Conservation (phyloP, 1,140 invertebrate genomes). For the Diprion similis region DNA sequence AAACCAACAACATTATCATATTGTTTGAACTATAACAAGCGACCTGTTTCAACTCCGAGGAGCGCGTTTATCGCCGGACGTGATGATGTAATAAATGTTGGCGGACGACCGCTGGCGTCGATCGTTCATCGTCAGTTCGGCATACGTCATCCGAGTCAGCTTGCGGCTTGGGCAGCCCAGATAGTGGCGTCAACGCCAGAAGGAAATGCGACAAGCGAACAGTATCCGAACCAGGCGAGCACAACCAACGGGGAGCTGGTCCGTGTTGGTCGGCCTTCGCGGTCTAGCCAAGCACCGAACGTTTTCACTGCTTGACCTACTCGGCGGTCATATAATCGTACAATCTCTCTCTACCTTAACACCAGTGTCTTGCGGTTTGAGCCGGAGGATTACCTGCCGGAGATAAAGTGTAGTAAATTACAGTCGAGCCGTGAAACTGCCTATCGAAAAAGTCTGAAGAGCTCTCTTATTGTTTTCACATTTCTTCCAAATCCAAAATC, state of each 20-base stretch:
- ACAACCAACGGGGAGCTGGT: neutral
- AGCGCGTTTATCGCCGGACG: neutral
- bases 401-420: too few species aligned
- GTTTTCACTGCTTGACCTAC: too few species aligned
- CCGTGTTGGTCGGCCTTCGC: neutral
- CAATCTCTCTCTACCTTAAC: too few species aligned
- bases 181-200: neutral
- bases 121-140: neutral
- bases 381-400: too few species aligned
- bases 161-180: neutral
- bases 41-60: neutral
- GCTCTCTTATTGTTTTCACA: too few species aligned
- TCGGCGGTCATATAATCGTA: too few species aligned
- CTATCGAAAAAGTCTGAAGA: too few species aligned
- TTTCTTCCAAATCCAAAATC: too few species aligned
- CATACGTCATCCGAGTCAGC: neutral
- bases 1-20: too few species aligned
- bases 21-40: too few species aligned
- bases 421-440: too few species aligned
- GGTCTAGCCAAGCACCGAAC: neutral
- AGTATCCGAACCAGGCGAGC: neutral
- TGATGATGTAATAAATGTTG: neutral
- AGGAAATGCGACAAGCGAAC: constrained; percentile 12
- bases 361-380: too few species aligned
- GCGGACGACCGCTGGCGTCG: neutral